phyloP scores from a whole-genome alignment of 2,113 vertebrate genomes.

The Melanerpes formicivorus region DNA sequence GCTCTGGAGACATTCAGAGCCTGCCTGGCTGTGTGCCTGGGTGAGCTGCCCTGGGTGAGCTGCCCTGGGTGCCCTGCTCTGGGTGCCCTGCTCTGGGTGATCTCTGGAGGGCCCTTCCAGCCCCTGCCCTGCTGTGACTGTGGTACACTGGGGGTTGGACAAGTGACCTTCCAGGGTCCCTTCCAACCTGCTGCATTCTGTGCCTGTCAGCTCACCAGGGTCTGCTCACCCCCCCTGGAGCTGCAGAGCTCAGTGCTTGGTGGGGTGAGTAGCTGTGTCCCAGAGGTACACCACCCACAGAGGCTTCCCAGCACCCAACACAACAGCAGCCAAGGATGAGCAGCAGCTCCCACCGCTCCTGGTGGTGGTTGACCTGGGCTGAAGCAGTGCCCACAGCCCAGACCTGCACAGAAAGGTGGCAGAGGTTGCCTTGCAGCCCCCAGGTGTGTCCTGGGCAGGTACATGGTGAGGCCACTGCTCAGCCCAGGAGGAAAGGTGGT shows the following conservation, averaged over 20 bases:
- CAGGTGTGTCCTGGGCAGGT: rapidly evolving
- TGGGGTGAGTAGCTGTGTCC: not conserved
- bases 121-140: too few relatives aligned
- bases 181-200: too few relatives aligned
- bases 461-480: not conserved
- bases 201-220: not conserved
- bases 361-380: not conserved
- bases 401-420: slow-evolving; percentile 22
- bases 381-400: not conserved
- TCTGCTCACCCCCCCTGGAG: not conserved
- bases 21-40: too few relatives aligned
- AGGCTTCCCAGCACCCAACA: not conserved
- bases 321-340: not conserved
- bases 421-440: not conserved
- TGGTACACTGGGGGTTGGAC: too few relatives aligned
- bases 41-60: too few relatives aligned
- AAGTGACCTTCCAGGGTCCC: too few relatives aligned
- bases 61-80: too few relatives aligned
- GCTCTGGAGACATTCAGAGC: too few relatives aligned
- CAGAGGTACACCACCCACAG: not conserved
- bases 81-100: too few relatives aligned
- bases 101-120: too few relatives aligned
- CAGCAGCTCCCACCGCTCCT: not conserved
- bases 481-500: not conserved
- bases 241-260: not conserved